These are phyloP conservation scores for Sternarchorhynchus goeldii DNA, from an alignment of 2,797 vertebrate genomes.

Conservation along the genomic window DNA sequence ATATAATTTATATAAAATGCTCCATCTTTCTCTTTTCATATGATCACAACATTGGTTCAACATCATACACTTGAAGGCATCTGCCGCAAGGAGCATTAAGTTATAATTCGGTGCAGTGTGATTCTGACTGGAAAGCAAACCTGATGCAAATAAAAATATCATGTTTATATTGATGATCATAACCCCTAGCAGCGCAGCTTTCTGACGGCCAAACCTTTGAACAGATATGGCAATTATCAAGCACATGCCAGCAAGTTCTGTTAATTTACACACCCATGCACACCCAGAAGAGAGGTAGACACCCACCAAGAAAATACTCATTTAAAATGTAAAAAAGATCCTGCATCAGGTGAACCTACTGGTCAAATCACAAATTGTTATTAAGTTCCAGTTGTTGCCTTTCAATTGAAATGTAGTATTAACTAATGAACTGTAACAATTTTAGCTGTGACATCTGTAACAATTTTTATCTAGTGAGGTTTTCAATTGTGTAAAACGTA, in stretches of 20 bases:
- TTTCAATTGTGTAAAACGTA: too few relatives aligned
- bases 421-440: too few relatives aligned
- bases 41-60: too few relatives aligned
- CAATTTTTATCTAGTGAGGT: too few relatives aligned
- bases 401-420: too few relatives aligned
- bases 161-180: background rate
- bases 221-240: constrained; percentile 46
- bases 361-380: background rate
- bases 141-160: background rate
- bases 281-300: constrained; percentile 29
- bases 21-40: too few relatives aligned
- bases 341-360: background rate
- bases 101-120: background rate
- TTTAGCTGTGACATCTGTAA: too few relatives aligned
- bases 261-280: constrained; percentile 37
- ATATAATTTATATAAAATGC: too few relatives aligned
- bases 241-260: constrained; percentile 25
- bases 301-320: background rate
- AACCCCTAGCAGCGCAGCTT: background rate
- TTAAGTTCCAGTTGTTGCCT: too few relatives aligned
- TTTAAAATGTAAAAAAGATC: background rate
- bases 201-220: background rate
- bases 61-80: background rate
- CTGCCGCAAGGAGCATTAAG: background rate
- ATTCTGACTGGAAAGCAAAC: background rate